A percentile compares a stretch with the other conserved stretches of the same genome.
phyloP scores from a whole-genome alignment of 2,797 vertebrate species.

The Alectoris magna region DNA sequence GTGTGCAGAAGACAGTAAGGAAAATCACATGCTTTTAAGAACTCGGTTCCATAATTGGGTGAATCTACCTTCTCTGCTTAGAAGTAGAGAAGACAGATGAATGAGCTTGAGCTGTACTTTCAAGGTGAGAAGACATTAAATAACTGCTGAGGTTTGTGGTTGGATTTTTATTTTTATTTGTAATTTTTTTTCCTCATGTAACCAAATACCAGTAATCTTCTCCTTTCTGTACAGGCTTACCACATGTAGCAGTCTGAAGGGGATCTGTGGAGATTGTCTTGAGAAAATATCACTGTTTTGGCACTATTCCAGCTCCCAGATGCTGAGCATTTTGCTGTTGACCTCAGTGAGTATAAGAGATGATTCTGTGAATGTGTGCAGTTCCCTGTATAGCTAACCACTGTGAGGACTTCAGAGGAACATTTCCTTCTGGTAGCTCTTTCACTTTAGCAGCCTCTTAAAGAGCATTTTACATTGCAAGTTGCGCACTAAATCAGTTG shows the following conservation, averaged over 20 bases:
- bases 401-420: background rate
- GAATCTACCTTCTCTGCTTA: background rate
- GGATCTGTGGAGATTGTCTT: background rate
- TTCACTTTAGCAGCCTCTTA: background rate
- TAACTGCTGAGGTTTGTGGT: background rate
- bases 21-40: background rate
- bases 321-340: background rate
- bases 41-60: background rate
- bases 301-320: background rate
- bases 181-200: background rate
- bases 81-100: background rate
- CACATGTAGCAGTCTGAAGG: background rate
- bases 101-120: background rate
- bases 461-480: slow-evolving; percentile 15
- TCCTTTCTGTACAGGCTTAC: background rate
- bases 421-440: background rate
- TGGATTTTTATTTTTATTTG: background rate
- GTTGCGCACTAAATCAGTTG: slow-evolving; percentile 1
- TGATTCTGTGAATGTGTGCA: background rate
- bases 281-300: background rate
- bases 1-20: background rate
- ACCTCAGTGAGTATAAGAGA: background rate
- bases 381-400: background rate
- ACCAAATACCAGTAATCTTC: background rate
- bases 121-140: background rate